Conservation (phyloP, 1,140 invertebrate species). For the Drosophila azteca region DNA sequence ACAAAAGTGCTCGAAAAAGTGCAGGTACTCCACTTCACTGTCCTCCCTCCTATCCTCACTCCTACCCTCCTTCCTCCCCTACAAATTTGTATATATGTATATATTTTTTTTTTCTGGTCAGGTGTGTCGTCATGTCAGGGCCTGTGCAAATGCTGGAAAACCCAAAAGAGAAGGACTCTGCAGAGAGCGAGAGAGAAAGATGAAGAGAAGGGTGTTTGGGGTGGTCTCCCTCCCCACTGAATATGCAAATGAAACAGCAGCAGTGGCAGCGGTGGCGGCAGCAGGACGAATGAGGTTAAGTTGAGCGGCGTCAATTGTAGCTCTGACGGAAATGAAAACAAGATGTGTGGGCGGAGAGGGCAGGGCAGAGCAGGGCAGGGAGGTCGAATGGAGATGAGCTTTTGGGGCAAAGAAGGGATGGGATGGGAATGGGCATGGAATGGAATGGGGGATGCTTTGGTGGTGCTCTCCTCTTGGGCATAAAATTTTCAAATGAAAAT, state of each 20-base stretch:
- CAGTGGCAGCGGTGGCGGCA: conserved; percentile 38
- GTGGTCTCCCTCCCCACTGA: conserved; percentile 57
- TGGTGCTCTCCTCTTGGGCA: conserved; percentile 64
- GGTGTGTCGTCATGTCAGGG: conserved; percentile 48
- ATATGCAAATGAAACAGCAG: conserved; percentile 78
- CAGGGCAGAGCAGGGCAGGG: background rate
- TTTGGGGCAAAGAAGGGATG: background rate
- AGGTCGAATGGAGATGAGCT: conserved; percentile 12
- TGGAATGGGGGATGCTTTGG: conserved; percentile 64
- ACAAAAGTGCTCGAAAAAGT: too few species aligned
- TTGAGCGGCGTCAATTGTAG: conserved; percentile 82
- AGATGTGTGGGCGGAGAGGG: conserved; percentile 56
- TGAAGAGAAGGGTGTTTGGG: conserved; percentile 19
- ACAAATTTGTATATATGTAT: too few species aligned
- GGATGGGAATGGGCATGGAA: too few species aligned
- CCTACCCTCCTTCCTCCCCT: too few species aligned
- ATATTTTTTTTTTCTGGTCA: too few species aligned
- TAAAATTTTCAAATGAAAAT: conserved; percentile 82
- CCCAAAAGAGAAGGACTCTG: conserved; percentile 48
- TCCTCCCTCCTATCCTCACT: too few species aligned
- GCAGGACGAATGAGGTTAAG: conserved; percentile 78
- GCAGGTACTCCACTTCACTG: too few species aligned
- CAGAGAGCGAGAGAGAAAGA: too few species aligned
- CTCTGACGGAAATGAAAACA: conserved; percentile 80
- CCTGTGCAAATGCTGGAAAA: conserved; percentile 54